Conservation (phyloP, 1,140 invertebrate genomes). For the Leptonema lineaticorne region DNA sequence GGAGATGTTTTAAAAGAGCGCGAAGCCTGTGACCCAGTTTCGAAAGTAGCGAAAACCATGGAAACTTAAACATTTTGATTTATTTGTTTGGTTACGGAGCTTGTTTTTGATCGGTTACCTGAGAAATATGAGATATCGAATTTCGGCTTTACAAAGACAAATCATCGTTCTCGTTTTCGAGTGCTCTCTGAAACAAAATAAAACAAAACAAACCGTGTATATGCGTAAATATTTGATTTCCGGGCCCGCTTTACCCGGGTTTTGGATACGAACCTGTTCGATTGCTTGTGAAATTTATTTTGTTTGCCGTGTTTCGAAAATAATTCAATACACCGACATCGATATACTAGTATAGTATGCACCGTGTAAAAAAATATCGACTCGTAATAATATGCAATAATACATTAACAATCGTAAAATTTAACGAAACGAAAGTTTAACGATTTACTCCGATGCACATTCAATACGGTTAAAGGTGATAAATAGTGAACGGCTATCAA, state of each 20-base stretch:
- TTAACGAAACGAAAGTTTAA: no score
- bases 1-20: no score
- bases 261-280: neutral
- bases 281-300: neutral
- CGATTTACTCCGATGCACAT: no score
- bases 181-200: slow-evolving; percentile 6
- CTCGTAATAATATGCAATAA: no score
- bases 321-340: neutral
- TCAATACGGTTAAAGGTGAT: no score
- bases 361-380: no score
- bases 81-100: slow-evolving; percentile 13
- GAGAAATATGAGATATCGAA: slow-evolving; percentile 16
- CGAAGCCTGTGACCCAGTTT: slow-evolving; percentile 1
- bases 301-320: neutral
- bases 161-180: slow-evolving; percentile 3
- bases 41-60: neutral
- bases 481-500: no score
- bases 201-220: neutral
- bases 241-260: neutral
- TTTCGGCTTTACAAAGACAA: slow-evolving; percentile 11
- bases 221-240: slow-evolving; percentile 15
- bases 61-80: slow-evolving; percentile 15
- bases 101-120: slow-evolving; percentile 19
- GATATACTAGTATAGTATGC: no score
- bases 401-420: no score